Evolutionary conservation across 2,113 vertebrate genomes (phyloP).

Genomic region (Cephalophus harveyi): DNA sequence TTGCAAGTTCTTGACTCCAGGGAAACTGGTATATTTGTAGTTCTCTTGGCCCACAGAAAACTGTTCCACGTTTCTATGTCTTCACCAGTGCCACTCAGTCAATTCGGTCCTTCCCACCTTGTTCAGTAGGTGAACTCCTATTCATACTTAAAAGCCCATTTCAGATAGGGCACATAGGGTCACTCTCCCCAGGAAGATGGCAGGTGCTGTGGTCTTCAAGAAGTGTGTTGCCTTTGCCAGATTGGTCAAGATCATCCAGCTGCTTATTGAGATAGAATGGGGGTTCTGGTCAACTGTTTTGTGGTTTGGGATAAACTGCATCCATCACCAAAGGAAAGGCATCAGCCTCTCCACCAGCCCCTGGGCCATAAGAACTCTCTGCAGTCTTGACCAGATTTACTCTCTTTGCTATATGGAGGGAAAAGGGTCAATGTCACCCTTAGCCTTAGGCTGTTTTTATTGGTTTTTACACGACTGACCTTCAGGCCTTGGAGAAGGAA

Average conservation of each 20-base stretch:
- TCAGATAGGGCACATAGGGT: no score
- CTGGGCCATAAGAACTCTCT: not conserved
- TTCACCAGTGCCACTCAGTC: not conserved
- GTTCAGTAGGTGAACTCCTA: not conserved
- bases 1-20: not conserved
- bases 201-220: not conserved
- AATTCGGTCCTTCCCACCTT: not conserved
- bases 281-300: not conserved
- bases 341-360: not conserved
- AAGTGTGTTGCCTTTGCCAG: not conserved
- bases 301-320: not conserved
- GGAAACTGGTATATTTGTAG: not conserved
- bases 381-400: not conserved
- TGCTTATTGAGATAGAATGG: not conserved
- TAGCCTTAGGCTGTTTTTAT: not conserved
- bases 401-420: not conserved
- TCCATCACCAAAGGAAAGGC: not conserved
- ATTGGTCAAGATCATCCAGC: not conserved
- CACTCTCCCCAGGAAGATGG: not conserved
- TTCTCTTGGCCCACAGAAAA: not conserved
- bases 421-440: not conserved
- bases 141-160: not conserved
- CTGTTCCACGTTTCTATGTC: not conserved
- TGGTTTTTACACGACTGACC: not conserved
- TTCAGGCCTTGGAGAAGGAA: no score